A percentile compares a stretch with the other conserved stretches of the same genome.
These are phyloP conservation scores for Caenorhabditis plicata DNA, from an alignment of 2,888 invertebrate genomes.

Conservation along the genomic window DNA sequence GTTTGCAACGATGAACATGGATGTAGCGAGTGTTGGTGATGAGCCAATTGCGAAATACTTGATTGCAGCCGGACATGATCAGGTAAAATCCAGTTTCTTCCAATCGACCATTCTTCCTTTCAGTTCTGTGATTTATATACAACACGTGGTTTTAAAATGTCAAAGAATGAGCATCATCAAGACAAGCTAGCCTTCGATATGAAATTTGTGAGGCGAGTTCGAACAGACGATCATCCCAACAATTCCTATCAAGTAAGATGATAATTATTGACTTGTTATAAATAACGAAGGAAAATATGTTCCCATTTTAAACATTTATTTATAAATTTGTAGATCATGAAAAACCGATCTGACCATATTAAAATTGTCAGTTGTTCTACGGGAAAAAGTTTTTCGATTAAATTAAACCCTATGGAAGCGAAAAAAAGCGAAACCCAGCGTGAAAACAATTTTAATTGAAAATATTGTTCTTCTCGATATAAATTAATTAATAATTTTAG, in stretches of 20 bases:
- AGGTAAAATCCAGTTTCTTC: conserved; percentile 27
- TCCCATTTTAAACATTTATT: not conserved
- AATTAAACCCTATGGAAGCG: too few species aligned
- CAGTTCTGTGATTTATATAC: conserved; percentile 53
- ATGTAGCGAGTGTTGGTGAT: conserved; percentile 37
- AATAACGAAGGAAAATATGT: not conserved
- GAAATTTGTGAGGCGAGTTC: conserved; percentile 17
- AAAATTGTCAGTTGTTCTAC: too few species aligned
- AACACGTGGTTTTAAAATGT: conserved; percentile 43
- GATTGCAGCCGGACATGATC: conserved; percentile 61
- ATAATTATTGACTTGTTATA: too few species aligned
- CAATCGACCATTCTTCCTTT: conserved; percentile 2
- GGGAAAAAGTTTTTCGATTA: too few species aligned
- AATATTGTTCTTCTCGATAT: too few species aligned
- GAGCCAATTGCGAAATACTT: conserved; percentile 44
- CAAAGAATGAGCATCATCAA: conserved; percentile 9
- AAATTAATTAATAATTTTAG: too few species aligned
- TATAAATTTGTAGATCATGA: too few species aligned
- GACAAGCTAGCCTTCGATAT: conserved; percentile 29
- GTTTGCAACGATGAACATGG: conserved; percentile 63
- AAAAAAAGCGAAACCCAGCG: too few species aligned
- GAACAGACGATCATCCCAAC: conserved; percentile 19
- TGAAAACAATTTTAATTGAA: too few species aligned
- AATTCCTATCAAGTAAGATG: conserved; percentile 33
- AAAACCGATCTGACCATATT: too few species aligned